phyloP scores from a whole-genome alignment of 2,113 vertebrate genomes.

The Tragulus kanchil region DNA sequence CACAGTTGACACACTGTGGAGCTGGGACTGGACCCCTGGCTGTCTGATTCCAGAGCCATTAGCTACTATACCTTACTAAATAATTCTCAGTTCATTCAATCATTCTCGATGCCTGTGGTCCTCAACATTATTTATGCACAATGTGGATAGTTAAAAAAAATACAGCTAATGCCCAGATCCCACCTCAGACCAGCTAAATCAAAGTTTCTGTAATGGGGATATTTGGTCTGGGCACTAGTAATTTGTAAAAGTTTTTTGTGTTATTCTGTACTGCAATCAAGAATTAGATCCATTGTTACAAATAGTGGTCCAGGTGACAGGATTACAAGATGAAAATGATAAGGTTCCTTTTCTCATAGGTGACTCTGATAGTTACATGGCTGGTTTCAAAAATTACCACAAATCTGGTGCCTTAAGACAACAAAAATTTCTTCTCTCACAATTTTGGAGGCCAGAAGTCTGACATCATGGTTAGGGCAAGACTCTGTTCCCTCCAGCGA shows the following conservation, averaged over 20 bases:
- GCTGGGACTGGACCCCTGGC: neutral
- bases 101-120: neutral
- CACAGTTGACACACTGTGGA: neutral
- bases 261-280: constrained; percentile 37
- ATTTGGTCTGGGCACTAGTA: neutral
- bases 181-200: neutral
- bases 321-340: constrained; percentile 18
- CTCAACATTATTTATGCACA: neutral
- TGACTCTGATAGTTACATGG: neutral
- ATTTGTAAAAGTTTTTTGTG: neutral
- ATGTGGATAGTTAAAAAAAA: neutral
- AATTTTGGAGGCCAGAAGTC: neutral
- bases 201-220: neutral
- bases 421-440: constrained; percentile 26
- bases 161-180: neutral
- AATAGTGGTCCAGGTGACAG: neutral
- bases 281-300: neutral
- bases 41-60: neutral
- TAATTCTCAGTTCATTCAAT: neutral
- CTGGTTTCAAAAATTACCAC: constrained; percentile 6
- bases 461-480: neutral
- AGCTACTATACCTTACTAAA: no score
- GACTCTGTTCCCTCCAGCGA: neutral
- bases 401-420: constrained; percentile 9
- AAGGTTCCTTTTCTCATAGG: neutral